Conservation (phyloP, 1,140 invertebrate species). For the Wiebesia pumilae region DNA sequence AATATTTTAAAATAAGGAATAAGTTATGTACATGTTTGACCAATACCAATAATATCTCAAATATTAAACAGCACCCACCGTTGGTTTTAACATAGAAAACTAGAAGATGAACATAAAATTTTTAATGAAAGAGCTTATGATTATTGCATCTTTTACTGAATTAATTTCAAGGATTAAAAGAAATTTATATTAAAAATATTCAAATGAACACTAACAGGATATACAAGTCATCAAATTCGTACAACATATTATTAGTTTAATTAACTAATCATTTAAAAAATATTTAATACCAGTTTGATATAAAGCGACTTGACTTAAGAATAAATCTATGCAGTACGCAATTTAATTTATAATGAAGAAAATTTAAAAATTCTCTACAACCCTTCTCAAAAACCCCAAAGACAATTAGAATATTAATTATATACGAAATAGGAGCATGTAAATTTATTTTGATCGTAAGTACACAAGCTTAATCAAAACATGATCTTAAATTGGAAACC, state of each 20-base stretch:
- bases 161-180: not conserved
- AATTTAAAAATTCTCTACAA: not conserved
- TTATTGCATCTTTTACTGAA: not conserved
- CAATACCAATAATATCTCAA: not conserved
- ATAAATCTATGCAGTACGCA: no score
- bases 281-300: not conserved
- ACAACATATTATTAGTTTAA: not conserved
- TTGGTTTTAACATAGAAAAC: not conserved
- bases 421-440: not conserved
- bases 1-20: not conserved
- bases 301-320: no score
- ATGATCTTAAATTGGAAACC: no score
- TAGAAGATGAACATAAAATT: not conserved
- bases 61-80: not conserved
- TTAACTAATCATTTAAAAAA: not conserved
- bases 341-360: not conserved
- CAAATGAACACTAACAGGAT: not conserved
- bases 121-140: not conserved
- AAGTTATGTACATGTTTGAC: not conserved
- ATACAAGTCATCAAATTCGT: not conserved
- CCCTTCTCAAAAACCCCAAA: not conserved
- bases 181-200: not conserved
- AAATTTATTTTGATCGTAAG: not conserved
- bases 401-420: not conserved
- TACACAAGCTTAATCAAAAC: not conserved